Percentiles rank a stretch among this genome's conserved stretches.
phyloP scores from a whole-genome alignment of 2,888 invertebrate genomes.

The Euclidia mi region DNA sequence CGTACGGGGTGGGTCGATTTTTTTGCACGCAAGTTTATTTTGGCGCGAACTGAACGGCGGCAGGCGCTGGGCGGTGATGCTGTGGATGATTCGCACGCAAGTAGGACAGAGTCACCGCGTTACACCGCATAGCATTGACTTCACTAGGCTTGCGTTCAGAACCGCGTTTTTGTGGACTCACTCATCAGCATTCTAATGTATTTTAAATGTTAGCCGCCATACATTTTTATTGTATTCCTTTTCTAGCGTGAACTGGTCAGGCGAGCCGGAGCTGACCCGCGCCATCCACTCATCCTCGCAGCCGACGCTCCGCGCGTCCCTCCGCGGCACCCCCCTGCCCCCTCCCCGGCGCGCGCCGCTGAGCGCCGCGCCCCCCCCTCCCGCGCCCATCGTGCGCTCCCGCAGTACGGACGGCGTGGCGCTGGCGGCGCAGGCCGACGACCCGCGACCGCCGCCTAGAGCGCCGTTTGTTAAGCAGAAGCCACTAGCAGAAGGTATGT shows the following conservation, averaged over 20 bases:
- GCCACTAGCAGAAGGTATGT: conserved; percentile 67
- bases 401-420: conserved; percentile 73
- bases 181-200: no score
- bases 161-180: no score
- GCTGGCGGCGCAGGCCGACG: conserved; percentile 52
- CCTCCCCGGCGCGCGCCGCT: conserved; percentile 49
- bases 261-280: conserved; percentile 76
- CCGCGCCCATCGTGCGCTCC: conserved; percentile 65
- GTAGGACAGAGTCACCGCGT: no score
- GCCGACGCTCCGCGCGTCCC: conserved; percentile 73
- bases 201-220: no score
- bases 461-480: conserved; percentile 63
- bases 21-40: no score
- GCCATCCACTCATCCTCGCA: conserved; percentile 68
- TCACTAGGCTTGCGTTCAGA: no score
- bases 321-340: conserved; percentile 58
- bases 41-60: no score
- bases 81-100: no score
- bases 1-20: no score
- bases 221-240: no score
- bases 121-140: no score
- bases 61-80: no score
- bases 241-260: conserved; percentile 84
- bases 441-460: conserved; percentile 69
- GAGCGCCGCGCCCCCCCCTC: conserved; percentile 30